phyloP scores from a whole-genome alignment of 2,797 vertebrate species.

The Graptemys geographica region DNA sequence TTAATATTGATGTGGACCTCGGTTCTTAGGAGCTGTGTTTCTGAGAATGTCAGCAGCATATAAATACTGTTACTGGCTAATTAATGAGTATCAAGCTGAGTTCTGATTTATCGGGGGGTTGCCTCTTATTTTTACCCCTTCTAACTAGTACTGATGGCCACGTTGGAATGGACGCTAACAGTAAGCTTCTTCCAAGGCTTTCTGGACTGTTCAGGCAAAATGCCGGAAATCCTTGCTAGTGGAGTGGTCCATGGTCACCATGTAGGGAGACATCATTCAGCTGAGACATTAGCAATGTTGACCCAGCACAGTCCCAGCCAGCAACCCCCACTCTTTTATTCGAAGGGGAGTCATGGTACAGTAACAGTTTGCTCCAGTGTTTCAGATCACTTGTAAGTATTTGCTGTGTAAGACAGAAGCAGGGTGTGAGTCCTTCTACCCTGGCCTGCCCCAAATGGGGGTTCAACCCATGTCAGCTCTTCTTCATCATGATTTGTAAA shows the following conservation, averaged over 20 bases:
- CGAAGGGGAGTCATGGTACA: too few relatives aligned
- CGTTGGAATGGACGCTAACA: not conserved
- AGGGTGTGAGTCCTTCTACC: too few relatives aligned
- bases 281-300: not conserved
- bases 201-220: not conserved
- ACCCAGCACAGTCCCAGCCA: too few relatives aligned
- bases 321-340: too few relatives aligned
- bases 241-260: not conserved
- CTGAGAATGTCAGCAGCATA: slow-evolving; percentile 65
- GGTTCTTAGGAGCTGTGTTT: slow-evolving; percentile 66
- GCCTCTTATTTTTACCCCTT: slow-evolving; percentile 40
- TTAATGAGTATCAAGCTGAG: slow-evolving; percentile 77
- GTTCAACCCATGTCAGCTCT: too few relatives aligned
- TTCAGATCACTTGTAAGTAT: too few relatives aligned
- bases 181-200: not conserved
- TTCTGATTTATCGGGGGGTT: slow-evolving; percentile 46
- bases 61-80: slow-evolving; percentile 73
- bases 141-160: not conserved
- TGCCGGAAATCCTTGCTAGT: not conserved
- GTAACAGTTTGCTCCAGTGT: too few relatives aligned
- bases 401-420: too few relatives aligned
- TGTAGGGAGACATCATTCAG: not conserved
- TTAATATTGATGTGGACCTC: slow-evolving; percentile 78
- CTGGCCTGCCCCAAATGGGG: too few relatives aligned
- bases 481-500: too few relatives aligned